These are phyloP conservation scores for Colinus virginianus DNA, from an alignment of 2,113 vertebrate genomes.

Conservation along the genomic window DNA sequence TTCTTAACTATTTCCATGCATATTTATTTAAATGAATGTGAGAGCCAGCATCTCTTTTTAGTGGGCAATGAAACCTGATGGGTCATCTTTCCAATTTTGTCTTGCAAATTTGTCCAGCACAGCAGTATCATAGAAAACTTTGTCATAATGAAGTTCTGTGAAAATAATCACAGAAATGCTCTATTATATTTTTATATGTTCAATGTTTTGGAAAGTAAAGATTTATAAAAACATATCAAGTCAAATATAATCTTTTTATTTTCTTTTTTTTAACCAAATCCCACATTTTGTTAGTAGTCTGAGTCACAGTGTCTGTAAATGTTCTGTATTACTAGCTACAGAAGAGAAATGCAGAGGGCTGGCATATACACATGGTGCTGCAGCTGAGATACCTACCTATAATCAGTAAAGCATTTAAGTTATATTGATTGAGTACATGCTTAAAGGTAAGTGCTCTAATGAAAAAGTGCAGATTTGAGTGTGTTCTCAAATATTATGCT, in stretches of 20 bases:
- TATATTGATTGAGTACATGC: constrained; percentile 24
- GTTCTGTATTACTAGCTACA: not conserved
- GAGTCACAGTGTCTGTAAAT: not conserved
- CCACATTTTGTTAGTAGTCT: not conserved
- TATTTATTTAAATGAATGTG: not conserved
- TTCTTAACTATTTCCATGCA: not conserved
- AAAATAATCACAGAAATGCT: not conserved
- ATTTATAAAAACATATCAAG: not conserved
- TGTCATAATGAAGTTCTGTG: not conserved
- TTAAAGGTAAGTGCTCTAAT: not conserved
- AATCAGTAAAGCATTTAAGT: constrained; percentile 15
- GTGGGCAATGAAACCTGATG: not conserved
- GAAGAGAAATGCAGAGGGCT: not conserved
- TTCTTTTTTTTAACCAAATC: not conserved
- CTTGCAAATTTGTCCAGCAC: not conserved
- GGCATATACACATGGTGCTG: not conserved
- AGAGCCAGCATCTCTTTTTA: not conserved
- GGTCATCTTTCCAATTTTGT: not conserved
- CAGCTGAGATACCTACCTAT: not conserved
- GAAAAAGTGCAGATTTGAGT: constrained; percentile 23
- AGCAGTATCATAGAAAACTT: not conserved
- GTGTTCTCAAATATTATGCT: constrained; percentile 53
- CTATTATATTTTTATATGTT: not conserved
- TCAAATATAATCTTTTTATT: not conserved
- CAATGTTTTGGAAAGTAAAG: not conserved